These are phyloP conservation scores for Danaus plexippus DNA, from an alignment of 1,140 invertebrate species.

Conservation along the genomic window DNA sequence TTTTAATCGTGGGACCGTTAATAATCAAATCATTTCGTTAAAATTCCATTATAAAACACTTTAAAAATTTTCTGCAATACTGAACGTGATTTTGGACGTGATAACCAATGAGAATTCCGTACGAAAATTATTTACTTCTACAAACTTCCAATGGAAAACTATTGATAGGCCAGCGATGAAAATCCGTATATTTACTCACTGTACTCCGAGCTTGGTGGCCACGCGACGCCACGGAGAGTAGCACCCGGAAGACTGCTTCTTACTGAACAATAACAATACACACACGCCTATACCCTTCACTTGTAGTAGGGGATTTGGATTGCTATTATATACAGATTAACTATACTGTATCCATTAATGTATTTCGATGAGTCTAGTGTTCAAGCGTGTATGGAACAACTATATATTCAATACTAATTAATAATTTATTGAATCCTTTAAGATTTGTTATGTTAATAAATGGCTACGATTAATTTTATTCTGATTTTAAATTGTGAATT, in stretches of 20 bases:
- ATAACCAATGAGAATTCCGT: background rate
- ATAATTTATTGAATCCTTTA: no score
- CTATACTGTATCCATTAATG: conserved; percentile 12
- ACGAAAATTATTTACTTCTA: background rate
- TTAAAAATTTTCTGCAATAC: no score
- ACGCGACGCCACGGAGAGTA: conserved; percentile 92
- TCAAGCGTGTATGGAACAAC: no score
- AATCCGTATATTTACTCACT: conserved; percentile 79
- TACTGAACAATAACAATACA: conserved; percentile 62
- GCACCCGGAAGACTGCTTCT: conserved; percentile 76
- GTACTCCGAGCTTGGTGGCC: conserved; percentile 92
- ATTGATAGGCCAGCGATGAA: conserved; percentile 17
- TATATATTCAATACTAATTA: no score
- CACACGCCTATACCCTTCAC: conserved; percentile 5
- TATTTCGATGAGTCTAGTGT: no score
- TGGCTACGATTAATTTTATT: no score
- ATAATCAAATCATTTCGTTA: background rate
- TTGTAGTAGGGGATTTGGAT: background rate
- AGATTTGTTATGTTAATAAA: no score
- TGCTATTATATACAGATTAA: conserved; percentile 2
- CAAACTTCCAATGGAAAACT: background rate
- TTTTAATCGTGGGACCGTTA: conserved; percentile 19
- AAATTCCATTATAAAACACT: no score
- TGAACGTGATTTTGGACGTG: background rate
- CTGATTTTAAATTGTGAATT: no score